Percentiles rank a stretch among this genome's conserved stretches.
phyloP scores from a whole-genome alignment of 1,140 invertebrate genomes.

The Lethocerus indicus region DNA sequence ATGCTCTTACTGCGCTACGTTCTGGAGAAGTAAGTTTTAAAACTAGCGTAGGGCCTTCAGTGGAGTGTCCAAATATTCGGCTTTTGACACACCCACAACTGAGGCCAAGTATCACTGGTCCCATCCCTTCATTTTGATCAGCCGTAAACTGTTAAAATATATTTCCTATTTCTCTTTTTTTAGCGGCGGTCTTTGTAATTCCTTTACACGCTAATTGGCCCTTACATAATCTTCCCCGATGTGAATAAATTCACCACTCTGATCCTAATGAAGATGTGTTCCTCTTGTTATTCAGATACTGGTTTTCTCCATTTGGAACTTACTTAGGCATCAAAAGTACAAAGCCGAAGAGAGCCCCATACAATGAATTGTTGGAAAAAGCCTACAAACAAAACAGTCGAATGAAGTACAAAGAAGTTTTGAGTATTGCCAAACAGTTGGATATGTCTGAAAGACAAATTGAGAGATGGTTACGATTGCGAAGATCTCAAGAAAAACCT shows the following conservation, averaged over 20 bases:
- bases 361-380: slow-evolving; percentile 51
- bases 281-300: slow-evolving; percentile 38
- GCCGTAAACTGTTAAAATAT: too few relatives aligned
- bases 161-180: too few relatives aligned
- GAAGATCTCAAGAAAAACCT: slow-evolving; percentile 67
- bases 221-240: too few relatives aligned
- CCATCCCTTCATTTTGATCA: too few relatives aligned
- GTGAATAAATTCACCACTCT: too few relatives aligned
- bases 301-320: slow-evolving; percentile 55
- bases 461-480: slow-evolving; percentile 73
- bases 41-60: too few relatives aligned
- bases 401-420: slow-evolving; percentile 58
- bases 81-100: too few relatives aligned
- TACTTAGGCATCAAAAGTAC: slow-evolving; percentile 60
- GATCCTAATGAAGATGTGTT: not conserved
- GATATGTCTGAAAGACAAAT: slow-evolving; percentile 77
- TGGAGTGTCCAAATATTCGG: too few relatives aligned
- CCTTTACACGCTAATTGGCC: too few relatives aligned
- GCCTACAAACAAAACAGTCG: slow-evolving; percentile 44
- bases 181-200: too few relatives aligned
- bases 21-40: slow-evolving; percentile 63
- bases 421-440: slow-evolving; percentile 64
- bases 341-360: slow-evolving; percentile 49
- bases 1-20: slow-evolving; percentile 54
- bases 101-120: too few relatives aligned